These are phyloP conservation scores for Carassius gibelio DNA, from an alignment of 2,113 vertebrate species.

Conservation along the genomic window DNA sequence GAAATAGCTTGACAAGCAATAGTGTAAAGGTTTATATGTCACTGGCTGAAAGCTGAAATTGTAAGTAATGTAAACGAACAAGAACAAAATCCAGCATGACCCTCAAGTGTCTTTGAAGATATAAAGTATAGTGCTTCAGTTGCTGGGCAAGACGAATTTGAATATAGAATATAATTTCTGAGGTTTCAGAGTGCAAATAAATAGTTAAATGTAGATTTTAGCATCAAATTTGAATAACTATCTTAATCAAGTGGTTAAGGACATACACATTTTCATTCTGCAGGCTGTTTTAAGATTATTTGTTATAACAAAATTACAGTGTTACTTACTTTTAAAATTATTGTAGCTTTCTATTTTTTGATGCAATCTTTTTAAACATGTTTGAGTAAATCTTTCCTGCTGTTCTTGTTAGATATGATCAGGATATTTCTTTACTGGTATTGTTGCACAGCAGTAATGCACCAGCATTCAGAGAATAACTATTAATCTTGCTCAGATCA, in stretches of 20 bases:
- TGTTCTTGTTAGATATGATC: conserved; percentile 54
- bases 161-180: background rate
- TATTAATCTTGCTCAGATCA: conserved; percentile 78
- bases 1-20: conserved; percentile 36
- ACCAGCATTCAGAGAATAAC: conserved; percentile 56
- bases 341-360: background rate
- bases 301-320: background rate
- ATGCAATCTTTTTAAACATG: background rate
- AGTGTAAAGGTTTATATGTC: conserved; percentile 39
- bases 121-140: background rate
- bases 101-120: background rate
- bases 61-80: background rate
- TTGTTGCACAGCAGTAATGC: conserved; percentile 61
- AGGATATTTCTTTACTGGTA: conserved; percentile 61
- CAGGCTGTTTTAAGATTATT: background rate
- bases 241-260: too few relatives aligned
- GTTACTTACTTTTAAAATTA: background rate
- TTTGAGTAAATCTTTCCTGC: conserved; percentile 12
- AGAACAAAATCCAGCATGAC: conserved; percentile 27
- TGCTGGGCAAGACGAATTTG: background rate
- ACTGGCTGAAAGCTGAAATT: conserved; percentile 42
- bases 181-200: background rate
- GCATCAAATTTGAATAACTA: too few relatives aligned
- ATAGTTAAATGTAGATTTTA: too few relatives aligned
- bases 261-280: too few relatives aligned